Evolutionary conservation across 1,140 invertebrate species (phyloP), one percentile per base, ranked within the genome.

Genomic region (Spodoptera frugiperda): DNA sequence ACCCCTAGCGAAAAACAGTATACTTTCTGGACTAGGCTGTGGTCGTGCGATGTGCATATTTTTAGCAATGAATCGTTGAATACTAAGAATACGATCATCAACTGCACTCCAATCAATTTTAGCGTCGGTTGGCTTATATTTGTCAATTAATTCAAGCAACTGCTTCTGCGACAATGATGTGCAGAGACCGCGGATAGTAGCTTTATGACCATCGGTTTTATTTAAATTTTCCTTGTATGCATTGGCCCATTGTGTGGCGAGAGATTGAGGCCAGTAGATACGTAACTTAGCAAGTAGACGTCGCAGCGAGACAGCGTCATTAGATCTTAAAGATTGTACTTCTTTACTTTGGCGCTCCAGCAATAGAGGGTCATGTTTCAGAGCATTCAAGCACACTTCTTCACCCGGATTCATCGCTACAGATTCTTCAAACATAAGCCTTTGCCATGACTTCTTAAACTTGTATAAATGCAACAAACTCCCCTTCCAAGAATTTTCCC

Each of bases 1-100:
- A 68, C 87, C 88, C 76, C 87, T 88, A n/a, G 88, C 84, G 68
- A 86, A 92, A 17, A 54, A 46, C 46, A 92, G 39, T 21, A 92
- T 76, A 10, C 71, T 55, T 21, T 89, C 81, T 14, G 87, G 81
- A 30, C 55, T 17, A 3, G 85, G 84, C 61, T 88, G 87, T 6
- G 88, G 89, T 14, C 90, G 82, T n/a, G 87, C 81, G 11, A 78
- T 67, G 53, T 89, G 84, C 90, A 92, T 90, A 33, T 84, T 87
- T 75, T 86, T 87, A 54, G 85, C 88, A 46, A 92, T 83, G 78
- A 86, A 70, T 71, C 82, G 84, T 65, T 84, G 85, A 25, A 91
- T 30, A 70, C 68, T 85, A 5, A 90, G 51, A 73, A 71, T 67
- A 25, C 77, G 14, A 72, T 85, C 83, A 55, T 88, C 78, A 33